Base-by-base conservation (phyloP, 2,888 invertebrate genomes). In the Lasioglossum malachurum region DNA sequence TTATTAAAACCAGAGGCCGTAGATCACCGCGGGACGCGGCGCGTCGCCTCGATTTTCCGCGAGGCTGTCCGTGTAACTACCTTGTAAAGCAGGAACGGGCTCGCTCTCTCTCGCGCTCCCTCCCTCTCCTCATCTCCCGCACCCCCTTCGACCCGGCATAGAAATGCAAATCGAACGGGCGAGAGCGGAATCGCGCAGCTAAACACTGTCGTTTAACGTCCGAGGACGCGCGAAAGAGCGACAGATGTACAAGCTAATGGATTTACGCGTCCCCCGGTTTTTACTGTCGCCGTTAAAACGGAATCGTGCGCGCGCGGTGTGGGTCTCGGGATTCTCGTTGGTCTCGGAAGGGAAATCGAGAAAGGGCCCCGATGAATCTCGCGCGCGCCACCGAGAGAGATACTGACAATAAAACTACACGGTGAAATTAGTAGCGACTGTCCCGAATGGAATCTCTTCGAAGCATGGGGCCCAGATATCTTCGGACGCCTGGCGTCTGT, bases 401-500 rank as follows among this genome's bases (percentile, higher is more conserved):
- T 38, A 23, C 72, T 72, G 81, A 76, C 67, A 87, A 85, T 86
- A 81, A 88, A 87, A 83, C 83, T 86, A 89, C 75, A 85, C 67
- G 86, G 80, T 74, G 86, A 75, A 88, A 90, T 89, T 85, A 90
- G 84, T 87, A 88, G 86, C 80, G 84, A 89, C 75, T 80, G 83
- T 78, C 75, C 76, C 78, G 82, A 77, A 82, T 79, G 90, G 83
- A 89, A 90, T 90, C 88, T 73, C 87, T 1, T 57, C 57, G 57
- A n/a, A n/a, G 78, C 82, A 85, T 82, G 73, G 69, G 38, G n/a
- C 57, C 74, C 46, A 35, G 77, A 69, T 19, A 71, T 38, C 64
- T 31, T 49, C 49, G 86, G 88, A 91, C 91, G 92, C 86, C 90
- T 89, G 91, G 92, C 92, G 92, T 93, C 92, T 90, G 88, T 87